Evolutionary conservation across 2,797 vertebrate species (phyloP), one percentile per base, ranked within the genome.

Genomic region (Notoglanidium macrostoma): DNA sequence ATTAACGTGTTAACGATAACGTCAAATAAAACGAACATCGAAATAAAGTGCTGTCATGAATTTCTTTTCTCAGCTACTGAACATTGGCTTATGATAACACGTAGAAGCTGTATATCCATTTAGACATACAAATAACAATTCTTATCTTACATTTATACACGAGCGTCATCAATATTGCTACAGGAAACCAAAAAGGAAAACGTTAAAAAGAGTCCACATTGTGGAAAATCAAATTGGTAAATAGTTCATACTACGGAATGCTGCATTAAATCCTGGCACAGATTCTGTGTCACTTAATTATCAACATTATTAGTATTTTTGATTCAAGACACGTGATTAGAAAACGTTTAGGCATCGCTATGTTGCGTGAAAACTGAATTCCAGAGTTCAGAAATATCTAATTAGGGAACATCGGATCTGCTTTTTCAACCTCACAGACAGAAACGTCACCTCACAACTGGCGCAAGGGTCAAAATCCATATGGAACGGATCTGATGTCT

Each of bases 61-160:
- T 83, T 92, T 32, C 29, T 49, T 61, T 46, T 51, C 10, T 32
- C 26, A 83, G 21, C 44, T 23, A 83, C 63, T 54, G 35, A 68
- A 83, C 46, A 51, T 83, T 6, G n/a, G 63, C 44, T 51, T 67
- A 12, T 92, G 93, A 94, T 93, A 90, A 93, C 90, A 91, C 94
- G 93, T 92, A 94, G 92, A 96, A 94, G 94, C 93, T 92, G 93
- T 93, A 93, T 93, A 93, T 94, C 92, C 91, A 90, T 87, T 81
- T 76, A 85, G 87, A 93, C 89, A 91, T 83, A 92, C 93, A 93
- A 92, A 93, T 91, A 87, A 95, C 86, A 86, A 87, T 95, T 94
- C 94, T 91, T 94, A 94, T 91, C 92, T 94, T 93, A 96, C 94
- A 96, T 95, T 94, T 96, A 92, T 95, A 95, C 93, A 96, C 90